Evolutionary conservation across 2,888 invertebrate genomes (phyloP), one percentile per base, ranked within the genome.

Genomic region (Malachius bipustulatus): DNA sequence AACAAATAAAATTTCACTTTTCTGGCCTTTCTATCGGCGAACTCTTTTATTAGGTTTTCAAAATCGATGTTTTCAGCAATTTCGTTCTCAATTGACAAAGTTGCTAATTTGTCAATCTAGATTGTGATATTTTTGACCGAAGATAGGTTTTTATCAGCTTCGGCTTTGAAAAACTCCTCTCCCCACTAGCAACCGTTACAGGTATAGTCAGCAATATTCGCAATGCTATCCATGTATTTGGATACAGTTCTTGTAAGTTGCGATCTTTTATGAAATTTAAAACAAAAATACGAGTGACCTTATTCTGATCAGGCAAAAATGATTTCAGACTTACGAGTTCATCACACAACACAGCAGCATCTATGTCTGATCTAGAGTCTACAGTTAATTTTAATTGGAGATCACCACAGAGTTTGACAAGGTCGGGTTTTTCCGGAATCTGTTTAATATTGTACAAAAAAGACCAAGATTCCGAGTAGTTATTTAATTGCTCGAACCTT

Each of bases 211-310:
- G 13, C 15, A 39, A 42, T 34, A 39, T 42, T 40, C 35, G 14
- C 35, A 47, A 35, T 38, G 44, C 43, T 41, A 44, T 47, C 42
- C 42, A 46, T 36, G 43, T 39, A 44, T 47, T 48, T 43, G 45
- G 45, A 47, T 44, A 47, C 28, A 47, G 42, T 43, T 47, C 43
- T 36, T 47, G 45, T 41, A 45, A 41, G 36, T 46, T 45, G 36
- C 42, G 41, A 36, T 19, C 6, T 19, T 19, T 19, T 6, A 19
- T 43, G 32, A 43, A 43, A 41, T 43, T 43, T 34, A 40, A 40
- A 45, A 45, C 30, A 35, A 30, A 39, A 29, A 38, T 28, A 43
- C 36, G 37, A 34, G 39, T 42, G 32, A 42, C n/a, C n/a, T n/a
- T n/a, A n/a, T n/a, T n/a, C n/a, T n/a, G n/a, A n/a, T n/a, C n/a